These are phyloP conservation scores for Halcyon smyrnensis DNA, from an alignment of 2,797 vertebrate genomes.

Conservation along the genomic window DNA sequence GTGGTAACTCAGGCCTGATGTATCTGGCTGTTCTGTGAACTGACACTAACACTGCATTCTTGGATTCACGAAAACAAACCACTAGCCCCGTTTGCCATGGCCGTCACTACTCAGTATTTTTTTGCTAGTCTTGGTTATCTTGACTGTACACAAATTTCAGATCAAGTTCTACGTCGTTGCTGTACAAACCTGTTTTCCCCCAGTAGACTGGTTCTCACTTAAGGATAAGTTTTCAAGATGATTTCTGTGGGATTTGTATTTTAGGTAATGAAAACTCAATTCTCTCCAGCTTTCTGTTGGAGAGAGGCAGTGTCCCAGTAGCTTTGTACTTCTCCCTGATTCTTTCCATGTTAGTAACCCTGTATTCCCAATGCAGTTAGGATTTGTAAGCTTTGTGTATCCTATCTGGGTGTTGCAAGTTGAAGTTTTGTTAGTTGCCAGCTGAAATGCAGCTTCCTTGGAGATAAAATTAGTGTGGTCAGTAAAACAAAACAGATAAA, in stretches of 20 bases:
- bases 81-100: fast-evolving
- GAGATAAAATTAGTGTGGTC: background rate
- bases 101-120: background rate
- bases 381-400: background rate
- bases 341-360: background rate
- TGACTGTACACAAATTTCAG: background rate
- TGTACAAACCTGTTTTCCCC: background rate
- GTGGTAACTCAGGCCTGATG: constrained; percentile 78
- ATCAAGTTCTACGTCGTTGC: background rate
- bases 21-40: background rate
- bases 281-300: background rate
- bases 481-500: background rate
- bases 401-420: background rate
- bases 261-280: background rate
- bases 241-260: background rate
- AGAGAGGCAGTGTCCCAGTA: background rate
- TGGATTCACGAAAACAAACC: background rate
- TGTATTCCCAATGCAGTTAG: background rate
- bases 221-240: background rate
- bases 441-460: background rate
- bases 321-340: background rate
- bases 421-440: background rate
- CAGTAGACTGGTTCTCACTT: background rate
- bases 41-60: background rate
- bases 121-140: background rate